Base-by-base conservation (phyloP, 2,797 vertebrate species). In the Oreonectes daqikongensis region DNA sequence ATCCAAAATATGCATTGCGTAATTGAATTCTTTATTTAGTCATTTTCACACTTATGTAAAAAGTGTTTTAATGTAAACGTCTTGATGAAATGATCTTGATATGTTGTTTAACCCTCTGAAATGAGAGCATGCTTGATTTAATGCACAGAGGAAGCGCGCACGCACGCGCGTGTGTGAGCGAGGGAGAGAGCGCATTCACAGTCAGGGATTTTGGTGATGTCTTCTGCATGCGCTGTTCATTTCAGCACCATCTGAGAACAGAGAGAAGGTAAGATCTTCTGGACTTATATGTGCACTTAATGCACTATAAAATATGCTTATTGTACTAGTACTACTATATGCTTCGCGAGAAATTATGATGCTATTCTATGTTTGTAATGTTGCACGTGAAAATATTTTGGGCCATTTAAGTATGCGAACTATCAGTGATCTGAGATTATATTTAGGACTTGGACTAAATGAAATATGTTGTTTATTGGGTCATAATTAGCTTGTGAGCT, bases 141-240 rank as follows among this genome's bases (percentile, higher is more conserved):
- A 66, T 38, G 60, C 42, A 28, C 28, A 48, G 11, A 9, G 57
- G 48, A 7, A 24, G 64, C 22, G 40, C n/a, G 38, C n/a, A n/a
- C n/a, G 64, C 18, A 22, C 10, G 64, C 18, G 64, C 10, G 40
- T 24, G 64, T 14, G 20, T 17, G 38, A 18, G 72, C 5, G 53
- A 26, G 65, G 2, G 52, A 28, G 75, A 68, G 69, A 90, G 91
- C 90, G 90, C 90, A 81, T 88, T 89, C 77, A 82, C 90, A 88
- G 90, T 89, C 90, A 91, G 90, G 46, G 88, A 89, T 91, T 85
- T 91, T 82, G 86, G 89, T 86, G 90, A 89, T 90, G 93, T 88
- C 85, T 88, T 90, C 87, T 86, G 89, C 86, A 80, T 71, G 86
- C 90, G 85, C 90, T 86, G 88, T 88, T 90, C 90, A 87, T 87